These are phyloP conservation scores for Mus musculus DNA, from an alignment of 2,113 vertebrate species.

Conservation along the genomic window GRCm39 chr10:53808501-53809000, in stretches of 20 bases:
- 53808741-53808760: not conserved
- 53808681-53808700: not conserved
- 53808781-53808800: not conserved
- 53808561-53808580: not conserved
- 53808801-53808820: not conserved
- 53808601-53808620: not conserved
- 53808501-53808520: not conserved
- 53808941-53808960: not conserved
- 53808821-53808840: not conserved
- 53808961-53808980: not conserved
- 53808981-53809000: not conserved
- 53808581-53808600: not conserved
- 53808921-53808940: not conserved
- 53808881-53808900: not conserved
- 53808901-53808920: not conserved
- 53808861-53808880: conserved; percentile 44
- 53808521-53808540: not conserved
- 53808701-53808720: not conserved
- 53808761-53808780: not conserved
- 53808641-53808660: not conserved
- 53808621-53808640: not conserved
- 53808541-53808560: not conserved
- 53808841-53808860: not conserved
- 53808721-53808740: not conserved
- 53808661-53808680: not conserved